These are phyloP conservation scores for Sula dactylatra DNA, from an alignment of 2,113 vertebrate species.

Conservation along the genomic window DNA sequence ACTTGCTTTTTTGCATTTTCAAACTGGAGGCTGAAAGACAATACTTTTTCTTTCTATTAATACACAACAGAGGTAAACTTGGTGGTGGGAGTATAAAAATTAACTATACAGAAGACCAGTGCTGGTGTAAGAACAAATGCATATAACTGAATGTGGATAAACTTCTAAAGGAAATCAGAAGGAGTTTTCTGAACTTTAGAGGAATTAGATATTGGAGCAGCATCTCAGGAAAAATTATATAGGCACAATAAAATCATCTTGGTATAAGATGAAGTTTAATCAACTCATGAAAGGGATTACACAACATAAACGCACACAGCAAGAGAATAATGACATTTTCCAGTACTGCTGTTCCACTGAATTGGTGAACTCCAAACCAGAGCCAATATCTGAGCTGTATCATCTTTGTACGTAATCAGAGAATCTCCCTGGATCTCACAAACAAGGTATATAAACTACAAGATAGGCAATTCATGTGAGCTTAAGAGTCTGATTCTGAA, in stretches of 20 bases:
- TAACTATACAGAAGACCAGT: neutral
- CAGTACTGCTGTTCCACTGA: neutral
- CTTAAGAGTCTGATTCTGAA: neutral
- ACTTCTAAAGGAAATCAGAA: neutral
- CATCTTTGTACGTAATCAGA: neutral
- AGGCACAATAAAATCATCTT: neutral
- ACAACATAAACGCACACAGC: neutral
- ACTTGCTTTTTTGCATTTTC: neutral
- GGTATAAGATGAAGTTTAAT: neutral
- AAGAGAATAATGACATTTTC: neutral
- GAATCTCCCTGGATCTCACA: neutral
- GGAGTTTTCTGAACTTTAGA: neutral
- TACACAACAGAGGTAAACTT: neutral
- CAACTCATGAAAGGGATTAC: neutral
- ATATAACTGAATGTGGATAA: neutral
- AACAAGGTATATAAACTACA: neutral
- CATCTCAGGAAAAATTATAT: neutral
- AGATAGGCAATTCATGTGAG: neutral
- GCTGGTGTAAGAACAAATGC: neutral
- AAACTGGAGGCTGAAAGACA: neutral
- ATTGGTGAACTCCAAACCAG: neutral
- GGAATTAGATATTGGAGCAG: neutral
- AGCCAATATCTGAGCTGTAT: neutral
- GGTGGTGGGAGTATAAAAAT: neutral
- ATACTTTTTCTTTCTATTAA: neutral